A percentile compares a stretch with the other conserved stretches of the same genome.
Conservation (phyloP, 2,797 vertebrate species). For the Ambastaia sidthimunki region DNA sequence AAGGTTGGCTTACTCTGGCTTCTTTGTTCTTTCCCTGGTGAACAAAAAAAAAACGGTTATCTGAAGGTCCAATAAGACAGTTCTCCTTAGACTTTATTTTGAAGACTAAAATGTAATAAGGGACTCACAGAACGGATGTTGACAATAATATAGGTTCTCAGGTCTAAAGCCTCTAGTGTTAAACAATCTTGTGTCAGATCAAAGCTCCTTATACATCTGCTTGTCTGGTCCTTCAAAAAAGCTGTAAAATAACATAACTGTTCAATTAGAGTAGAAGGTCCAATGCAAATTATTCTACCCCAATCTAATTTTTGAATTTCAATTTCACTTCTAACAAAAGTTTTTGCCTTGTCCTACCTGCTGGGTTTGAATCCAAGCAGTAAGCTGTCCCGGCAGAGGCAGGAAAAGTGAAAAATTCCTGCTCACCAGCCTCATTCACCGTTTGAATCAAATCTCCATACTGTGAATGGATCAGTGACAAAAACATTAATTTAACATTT, state of each 20-base stretch:
- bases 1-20: conserved; percentile 47
- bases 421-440: conserved; percentile 46
- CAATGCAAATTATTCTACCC: not conserved
- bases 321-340: not conserved
- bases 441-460: conserved; percentile 79
- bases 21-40: conserved; percentile 50
- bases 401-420: conserved; percentile 79
- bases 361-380: conserved; percentile 86
- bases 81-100: not conserved
- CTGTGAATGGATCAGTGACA: conserved; percentile 69
- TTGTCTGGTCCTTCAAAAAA: conserved; percentile 74
- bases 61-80: not conserved
- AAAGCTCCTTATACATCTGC: conserved; percentile 67
- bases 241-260: conserved; percentile 61
- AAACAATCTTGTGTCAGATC: conserved; percentile 68
- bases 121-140: conserved; percentile 32
- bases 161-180: conserved; percentile 63
- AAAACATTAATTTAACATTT: not conserved
- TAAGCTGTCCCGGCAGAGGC: conserved; percentile 76
- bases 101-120: not conserved
- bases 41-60: conserved; percentile 30
- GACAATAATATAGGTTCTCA: conserved; percentile 63
- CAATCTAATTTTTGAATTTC: not conserved
- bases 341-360: conserved; percentile 75
- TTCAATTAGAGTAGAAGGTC: not conserved